Evolutionary conservation across 2,888 invertebrate species (phyloP), one percentile per base, ranked within the genome.

Genomic region (Nephrotoma guestfalica): DNA sequence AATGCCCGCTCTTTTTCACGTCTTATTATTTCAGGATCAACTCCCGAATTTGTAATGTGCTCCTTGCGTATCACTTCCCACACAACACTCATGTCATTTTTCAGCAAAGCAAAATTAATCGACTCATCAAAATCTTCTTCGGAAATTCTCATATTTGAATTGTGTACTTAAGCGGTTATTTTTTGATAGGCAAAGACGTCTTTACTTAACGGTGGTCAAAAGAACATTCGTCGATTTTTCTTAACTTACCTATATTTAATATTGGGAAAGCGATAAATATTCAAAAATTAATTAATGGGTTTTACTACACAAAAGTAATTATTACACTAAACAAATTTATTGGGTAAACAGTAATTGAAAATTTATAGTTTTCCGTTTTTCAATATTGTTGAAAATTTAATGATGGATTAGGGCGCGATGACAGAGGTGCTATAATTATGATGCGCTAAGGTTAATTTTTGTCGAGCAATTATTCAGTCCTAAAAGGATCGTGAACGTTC

Each of bases 1-100:
- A 92, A 92, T 0, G 86, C 86, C 7, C 89, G 88, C 18, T 88
- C 88, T 4, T 87, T 88, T 47, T 89, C 89, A 7, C 89, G 86
- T 86, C 87, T 47, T 6, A 71, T 40, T 7, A 86, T 30, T 40
- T 83, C 86, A 0, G 86, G 86, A 86, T 86, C 87, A 41, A 87
- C 6, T n/a, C 43, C 42, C 45, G 71, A 41, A 57, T 86, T 87
- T 30, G 86, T 11, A 15, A 41, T 3, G 30, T 87, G 57, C 51
- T 43, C 85, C 15, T 40, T 40, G 6, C 41, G 30, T 13, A 43
- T 43, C 9, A 7, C 45, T 5, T 86, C 86, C 86, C 86, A 86
- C 13, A 88, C 86, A 9, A 86, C 86, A 7, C 85, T 83, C 86
- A 88, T 87, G 41, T 88, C 88, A 30, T 85, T 87, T 9, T 87